Evolutionary conservation across 1,140 invertebrate species (phyloP), one percentile per base, ranked within the genome.

Genomic region (Sitobion miscanthi): DNA sequence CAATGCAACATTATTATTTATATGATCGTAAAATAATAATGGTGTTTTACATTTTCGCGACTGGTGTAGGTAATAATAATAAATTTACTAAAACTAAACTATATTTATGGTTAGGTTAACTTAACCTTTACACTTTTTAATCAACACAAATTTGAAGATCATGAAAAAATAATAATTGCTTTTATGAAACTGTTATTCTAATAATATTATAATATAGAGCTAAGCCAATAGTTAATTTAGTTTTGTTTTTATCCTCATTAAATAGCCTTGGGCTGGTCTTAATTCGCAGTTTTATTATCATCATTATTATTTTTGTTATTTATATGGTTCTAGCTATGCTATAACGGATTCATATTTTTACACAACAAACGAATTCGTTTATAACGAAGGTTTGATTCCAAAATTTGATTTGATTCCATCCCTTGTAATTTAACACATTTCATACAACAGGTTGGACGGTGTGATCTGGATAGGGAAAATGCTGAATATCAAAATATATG

Each of bases 291-390:
- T n/a, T 3, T 77, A 54, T 23, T 54, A 54, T 54, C 23, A 6
- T 2, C 4, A 62, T 62, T n/a, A 69, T 69, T 25, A 49, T 69
- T 21, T n/a, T 30, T n/a, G n/a, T 77, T 17, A 77, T 77, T 77
- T 77, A 17, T n/a, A 77, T n/a, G 17, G 14, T n/a, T 77, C 14
- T 1, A n/a, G 4, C 14, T 17, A 35, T n/a, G 21, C 3, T n/a
- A 4, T 17, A n/a, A 6, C 5, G 1, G 0, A n/a, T n/a, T 35
- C 0, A 1, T 77, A 77, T 35, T 1, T 0, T 17, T n/a, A 77
- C 3, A 62, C 4, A n/a, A 69, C n/a, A n/a, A 69, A 69, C 11
- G 2, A n/a, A 69, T 69, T n/a, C 14, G 62, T 69, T n/a, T 14
- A n/a, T 30, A n/a, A 5, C 6, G 7, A n/a, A n/a, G 14, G 14